A percentile compares a stretch with the other conserved stretches of the same genome.
Conservation (phyloP, 1,140 invertebrate genomes). For the Nasonia giraulti region DNA sequence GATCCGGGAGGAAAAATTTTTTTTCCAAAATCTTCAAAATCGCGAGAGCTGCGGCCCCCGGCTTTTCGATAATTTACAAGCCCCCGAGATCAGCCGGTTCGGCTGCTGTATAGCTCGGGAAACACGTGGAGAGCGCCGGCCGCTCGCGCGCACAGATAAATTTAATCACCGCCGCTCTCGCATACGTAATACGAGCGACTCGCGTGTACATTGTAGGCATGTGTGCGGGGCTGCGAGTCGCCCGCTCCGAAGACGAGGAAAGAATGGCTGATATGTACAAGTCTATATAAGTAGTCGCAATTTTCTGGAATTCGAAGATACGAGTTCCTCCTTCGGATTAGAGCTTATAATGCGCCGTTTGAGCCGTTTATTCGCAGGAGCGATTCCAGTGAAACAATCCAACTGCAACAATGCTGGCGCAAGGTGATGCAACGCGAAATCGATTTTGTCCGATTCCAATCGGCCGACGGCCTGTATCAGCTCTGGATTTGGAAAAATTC, state of each 20-base stretch:
- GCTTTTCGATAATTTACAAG: background rate
- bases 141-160: constrained; percentile 15
- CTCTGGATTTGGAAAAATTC: too few relatives aligned
- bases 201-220: background rate
- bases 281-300: background rate
- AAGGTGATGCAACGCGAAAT: too few relatives aligned
- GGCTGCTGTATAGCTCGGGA: background rate
- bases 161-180: constrained; percentile 14
- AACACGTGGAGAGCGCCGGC: constrained; percentile 33
- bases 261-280: background rate
- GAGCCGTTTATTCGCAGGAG: too few relatives aligned
- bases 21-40: background rate
- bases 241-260: too few relatives aligned
- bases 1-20: background rate
- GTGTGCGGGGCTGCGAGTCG: too few relatives aligned
- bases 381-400: too few relatives aligned
- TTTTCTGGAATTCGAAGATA: too few relatives aligned
- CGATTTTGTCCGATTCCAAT: too few relatives aligned
- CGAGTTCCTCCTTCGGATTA: too few relatives aligned
- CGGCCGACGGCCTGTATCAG: too few relatives aligned
- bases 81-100: background rate
- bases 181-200: background rate
- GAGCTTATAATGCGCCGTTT: too few relatives aligned
- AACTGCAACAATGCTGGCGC: too few relatives aligned
- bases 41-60: background rate